Evolutionary conservation across 2,797 vertebrate genomes (phyloP).

Genomic region (Sternotherus odoratus): DNA sequence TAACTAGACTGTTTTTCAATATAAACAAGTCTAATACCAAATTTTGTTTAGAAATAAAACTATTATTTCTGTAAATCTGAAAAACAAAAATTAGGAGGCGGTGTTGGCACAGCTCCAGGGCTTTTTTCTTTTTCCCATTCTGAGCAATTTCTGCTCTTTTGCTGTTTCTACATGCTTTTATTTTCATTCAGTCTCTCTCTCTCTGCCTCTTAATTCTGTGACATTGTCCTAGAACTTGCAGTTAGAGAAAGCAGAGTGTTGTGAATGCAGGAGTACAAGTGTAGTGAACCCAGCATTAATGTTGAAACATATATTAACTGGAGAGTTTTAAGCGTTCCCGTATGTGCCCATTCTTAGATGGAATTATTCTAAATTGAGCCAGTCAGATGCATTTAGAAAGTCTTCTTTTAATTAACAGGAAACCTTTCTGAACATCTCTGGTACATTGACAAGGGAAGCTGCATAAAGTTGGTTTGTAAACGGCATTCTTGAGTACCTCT

Average conservation of each 20-base stretch:
- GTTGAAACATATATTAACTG: not conserved
- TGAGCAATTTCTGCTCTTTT: not conserved
- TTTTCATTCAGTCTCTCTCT: not conserved
- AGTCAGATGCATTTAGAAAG: not conserved
- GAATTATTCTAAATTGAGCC: not conserved
- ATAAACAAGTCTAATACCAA: not conserved
- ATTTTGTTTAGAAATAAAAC: not conserved
- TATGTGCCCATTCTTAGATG: not conserved
- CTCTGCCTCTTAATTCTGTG: not conserved
- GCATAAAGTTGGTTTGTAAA: not conserved
- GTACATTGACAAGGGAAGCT: not conserved
- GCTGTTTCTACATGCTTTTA: not conserved
- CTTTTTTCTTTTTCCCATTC: not conserved
- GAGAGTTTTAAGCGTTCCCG: not conserved
- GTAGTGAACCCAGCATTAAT: not conserved
- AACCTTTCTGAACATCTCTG: not conserved
- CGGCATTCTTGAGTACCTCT: not conserved
- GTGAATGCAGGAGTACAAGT: not conserved
- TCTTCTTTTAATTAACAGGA: not conserved
- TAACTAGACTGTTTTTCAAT: not conserved
- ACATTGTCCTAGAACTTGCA: not conserved
- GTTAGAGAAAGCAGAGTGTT: not conserved
- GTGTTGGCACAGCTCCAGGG: not conserved
- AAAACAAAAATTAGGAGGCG: not conserved
- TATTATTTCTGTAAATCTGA: not conserved